phyloP scores from a whole-genome alignment of 1,140 invertebrate genomes.

The Zaprionus davidi region DNA sequence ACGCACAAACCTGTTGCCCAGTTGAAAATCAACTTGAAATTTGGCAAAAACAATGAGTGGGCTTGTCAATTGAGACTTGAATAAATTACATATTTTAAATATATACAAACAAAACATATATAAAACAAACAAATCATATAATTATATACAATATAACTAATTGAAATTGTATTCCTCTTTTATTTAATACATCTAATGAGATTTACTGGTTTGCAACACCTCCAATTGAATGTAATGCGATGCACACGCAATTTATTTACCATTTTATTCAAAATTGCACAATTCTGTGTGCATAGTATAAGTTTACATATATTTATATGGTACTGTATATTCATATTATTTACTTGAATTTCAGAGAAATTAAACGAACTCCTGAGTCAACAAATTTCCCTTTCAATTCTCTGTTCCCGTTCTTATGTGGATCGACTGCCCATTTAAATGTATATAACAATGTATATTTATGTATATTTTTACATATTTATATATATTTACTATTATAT shows the following conservation, averaged over 20 bases:
- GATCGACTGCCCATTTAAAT: too few species aligned
- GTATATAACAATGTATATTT: neutral
- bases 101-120: neutral
- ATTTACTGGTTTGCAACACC: neutral
- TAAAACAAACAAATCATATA: neutral
- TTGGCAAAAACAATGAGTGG: neutral
- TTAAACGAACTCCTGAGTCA: neutral
- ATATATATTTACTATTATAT: neutral
- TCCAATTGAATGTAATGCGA: neutral
- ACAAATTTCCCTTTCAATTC: neutral
- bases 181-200: neutral
- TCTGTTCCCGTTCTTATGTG: too few species aligned
- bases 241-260: neutral
- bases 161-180: neutral
- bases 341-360: neutral
- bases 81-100: neutral
- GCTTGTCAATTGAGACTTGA: neutral
- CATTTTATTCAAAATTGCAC: too few species aligned
- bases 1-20: neutral
- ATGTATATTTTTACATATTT: neutral
- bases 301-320: neutral
- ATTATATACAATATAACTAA: neutral
- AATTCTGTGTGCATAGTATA: too few species aligned
- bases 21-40: neutral
- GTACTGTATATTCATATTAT: neutral